Evolutionary conservation across 1,140 invertebrate genomes (phyloP).

Genomic region (Anadara kagoshimensis): DNA sequence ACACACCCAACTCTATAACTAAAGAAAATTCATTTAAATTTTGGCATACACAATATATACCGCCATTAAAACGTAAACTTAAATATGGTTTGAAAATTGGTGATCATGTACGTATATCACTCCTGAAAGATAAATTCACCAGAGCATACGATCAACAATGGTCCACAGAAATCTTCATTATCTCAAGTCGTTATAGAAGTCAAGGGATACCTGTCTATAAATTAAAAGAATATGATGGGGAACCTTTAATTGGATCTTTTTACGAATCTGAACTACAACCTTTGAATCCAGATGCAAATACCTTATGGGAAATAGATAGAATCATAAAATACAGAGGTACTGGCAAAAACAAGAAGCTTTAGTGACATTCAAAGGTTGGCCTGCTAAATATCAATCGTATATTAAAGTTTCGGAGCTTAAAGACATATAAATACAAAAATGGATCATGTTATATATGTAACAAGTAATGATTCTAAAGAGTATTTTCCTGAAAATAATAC

Average conservation of each 20-base stretch:
- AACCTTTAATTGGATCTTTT: conserved; percentile 9
- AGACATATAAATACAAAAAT: neutral
- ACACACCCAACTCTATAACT: no score
- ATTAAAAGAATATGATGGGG: conserved; percentile 28
- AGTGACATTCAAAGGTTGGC: conserved; percentile 17
- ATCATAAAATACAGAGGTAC: conserved; percentile 3
- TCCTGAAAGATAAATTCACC: conserved; percentile 24
- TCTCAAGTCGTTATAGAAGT: conserved; percentile 18
- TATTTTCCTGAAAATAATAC: conserved; percentile 32
- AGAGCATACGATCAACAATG: conserved; percentile 35
- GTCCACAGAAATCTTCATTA: conserved; percentile 35
- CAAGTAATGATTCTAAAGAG: conserved; percentile 14
- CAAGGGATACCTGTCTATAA: conserved; percentile 31
- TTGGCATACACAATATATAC: no score
- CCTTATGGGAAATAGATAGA: conserved; percentile 20
- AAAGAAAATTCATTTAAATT: no score
- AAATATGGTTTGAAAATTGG: conserved; percentile 30
- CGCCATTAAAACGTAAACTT: neutral
- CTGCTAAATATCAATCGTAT: conserved; percentile 25
- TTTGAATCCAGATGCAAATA: conserved; percentile 10
- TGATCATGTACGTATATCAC: conserved; percentile 31
- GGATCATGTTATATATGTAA: conserved; percentile 24
- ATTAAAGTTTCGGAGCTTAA: conserved; percentile 8
- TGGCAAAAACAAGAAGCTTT: neutral
- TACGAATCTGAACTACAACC: conserved; percentile 21